These are phyloP conservation scores for Xerus rutilus DNA, from an alignment of 2,797 vertebrate species.

Conservation along the genomic window DNA sequence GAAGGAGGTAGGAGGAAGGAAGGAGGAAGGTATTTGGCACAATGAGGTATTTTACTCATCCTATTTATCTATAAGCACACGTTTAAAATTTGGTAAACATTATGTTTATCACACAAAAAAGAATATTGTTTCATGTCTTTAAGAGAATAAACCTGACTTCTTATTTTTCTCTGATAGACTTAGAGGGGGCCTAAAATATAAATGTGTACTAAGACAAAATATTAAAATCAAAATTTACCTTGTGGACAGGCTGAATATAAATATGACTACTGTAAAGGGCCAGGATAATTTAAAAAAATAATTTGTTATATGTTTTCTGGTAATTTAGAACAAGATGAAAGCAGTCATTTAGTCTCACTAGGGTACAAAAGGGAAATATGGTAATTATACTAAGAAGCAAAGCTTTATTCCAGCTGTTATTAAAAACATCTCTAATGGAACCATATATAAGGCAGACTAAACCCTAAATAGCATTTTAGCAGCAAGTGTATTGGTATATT, in stretches of 20 bases:
- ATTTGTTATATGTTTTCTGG: not conserved
- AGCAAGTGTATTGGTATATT: not conserved
- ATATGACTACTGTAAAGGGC: not conserved
- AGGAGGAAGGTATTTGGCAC: not conserved
- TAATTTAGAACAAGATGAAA: not conserved
- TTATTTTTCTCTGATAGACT: conserved; percentile 1
- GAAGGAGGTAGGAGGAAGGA: not conserved
- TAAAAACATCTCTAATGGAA: not conserved
- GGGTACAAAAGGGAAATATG: not conserved
- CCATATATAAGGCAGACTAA: not conserved
- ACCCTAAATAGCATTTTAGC: not conserved
- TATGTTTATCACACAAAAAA: not conserved
- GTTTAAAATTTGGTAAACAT: not conserved
- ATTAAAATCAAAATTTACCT: not conserved
- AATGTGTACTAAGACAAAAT: not conserved
- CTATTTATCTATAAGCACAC: not conserved
- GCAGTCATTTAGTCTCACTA: not conserved
- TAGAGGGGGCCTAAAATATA: not conserved
- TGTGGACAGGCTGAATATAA: not conserved
- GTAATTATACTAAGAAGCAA: not conserved
- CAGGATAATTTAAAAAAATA: not conserved
- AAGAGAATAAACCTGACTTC: not conserved
- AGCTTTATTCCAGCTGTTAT: not conserved
- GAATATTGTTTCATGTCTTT: not conserved
- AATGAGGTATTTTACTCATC: not conserved